Percentiles rank a stretch among this genome's conserved stretches.
Conservation (phyloP, 37 sponge, comb jelly and placozoan species). For the Cladorhizidae sp. region DNA sequence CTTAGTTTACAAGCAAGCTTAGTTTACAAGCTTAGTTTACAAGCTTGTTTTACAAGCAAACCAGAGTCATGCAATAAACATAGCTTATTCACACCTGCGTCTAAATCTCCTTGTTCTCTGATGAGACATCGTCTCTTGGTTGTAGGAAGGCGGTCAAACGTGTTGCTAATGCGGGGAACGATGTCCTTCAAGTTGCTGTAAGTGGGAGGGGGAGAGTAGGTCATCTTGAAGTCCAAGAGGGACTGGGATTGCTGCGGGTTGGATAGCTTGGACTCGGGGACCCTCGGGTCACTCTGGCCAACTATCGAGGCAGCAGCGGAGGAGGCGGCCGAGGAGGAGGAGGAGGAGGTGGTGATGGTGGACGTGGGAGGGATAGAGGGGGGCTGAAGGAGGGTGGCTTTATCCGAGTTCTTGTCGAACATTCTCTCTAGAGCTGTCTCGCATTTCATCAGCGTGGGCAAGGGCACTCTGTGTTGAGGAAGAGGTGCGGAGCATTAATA, state of each 20-base stretch:
- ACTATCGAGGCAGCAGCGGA: neutral
- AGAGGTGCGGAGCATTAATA: too few relatives aligned
- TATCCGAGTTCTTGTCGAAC: conserved; percentile 8
- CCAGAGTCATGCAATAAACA: neutral
- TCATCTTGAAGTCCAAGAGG: conserved; percentile 58
- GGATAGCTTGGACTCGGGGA: conserved; percentile 9
- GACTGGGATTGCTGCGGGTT: conserved; percentile 22
- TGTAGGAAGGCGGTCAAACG: conserved; percentile 35
- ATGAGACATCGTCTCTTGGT: conserved; percentile 16
- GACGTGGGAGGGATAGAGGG: neutral
- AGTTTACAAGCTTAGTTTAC: too few relatives aligned
- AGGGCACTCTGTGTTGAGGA: conserved; percentile 29
- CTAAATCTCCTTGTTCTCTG: neutral
- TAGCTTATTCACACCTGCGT: too few relatives aligned
- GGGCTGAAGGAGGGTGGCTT: neutral
- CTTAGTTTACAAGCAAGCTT: too few relatives aligned
- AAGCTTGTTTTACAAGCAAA: too few relatives aligned
- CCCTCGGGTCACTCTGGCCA: neutral
- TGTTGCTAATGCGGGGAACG: conserved; percentile 22
- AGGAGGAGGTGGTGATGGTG: neutral
- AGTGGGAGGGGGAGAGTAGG: conserved; percentile 48
- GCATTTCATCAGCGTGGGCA: conserved; percentile 46
- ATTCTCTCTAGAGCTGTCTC: conserved; percentile 45
- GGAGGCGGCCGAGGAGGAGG: conserved; percentile 7
- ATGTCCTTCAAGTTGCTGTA: conserved; percentile 20